Conservation (phyloP, 1,140 invertebrate genomes). For the Diorhabda sublineata region DNA sequence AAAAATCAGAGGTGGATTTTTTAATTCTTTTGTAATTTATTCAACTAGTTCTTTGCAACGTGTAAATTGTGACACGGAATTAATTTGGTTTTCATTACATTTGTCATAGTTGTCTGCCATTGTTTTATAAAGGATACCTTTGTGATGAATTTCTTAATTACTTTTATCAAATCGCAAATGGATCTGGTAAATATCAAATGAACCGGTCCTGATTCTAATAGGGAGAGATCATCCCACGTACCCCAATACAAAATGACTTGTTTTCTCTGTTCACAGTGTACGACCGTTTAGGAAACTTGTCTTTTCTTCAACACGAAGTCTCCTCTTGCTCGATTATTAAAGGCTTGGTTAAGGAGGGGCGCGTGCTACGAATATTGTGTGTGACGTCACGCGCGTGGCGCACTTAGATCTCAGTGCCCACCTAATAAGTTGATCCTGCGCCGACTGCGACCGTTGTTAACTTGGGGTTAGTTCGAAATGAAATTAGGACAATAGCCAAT, state of each 20-base stretch:
- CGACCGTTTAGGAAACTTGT: slow-evolving; percentile 22
- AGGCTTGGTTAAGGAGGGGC: slow-evolving; percentile 22
- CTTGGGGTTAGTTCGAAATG: neutral
- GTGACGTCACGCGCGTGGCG: slow-evolving; percentile 22
- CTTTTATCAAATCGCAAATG: too few species aligned
- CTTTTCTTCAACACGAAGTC: slow-evolving; percentile 7
- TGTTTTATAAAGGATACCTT: too few species aligned
- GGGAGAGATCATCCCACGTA: slow-evolving; percentile 13
- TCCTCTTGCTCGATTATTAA: slow-evolving; percentile 11
- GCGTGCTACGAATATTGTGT: slow-evolving; percentile 23
- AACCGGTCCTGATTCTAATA: slow-evolving; percentile 10
- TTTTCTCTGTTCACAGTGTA: neutral
- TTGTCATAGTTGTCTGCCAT: too few species aligned
- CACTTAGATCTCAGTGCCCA: slow-evolving; percentile 16
- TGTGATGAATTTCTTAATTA: too few species aligned
- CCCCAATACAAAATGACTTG: slow-evolving; percentile 11
- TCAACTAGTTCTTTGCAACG: too few species aligned
- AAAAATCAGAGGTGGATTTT: too few species aligned
- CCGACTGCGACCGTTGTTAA: neutral
- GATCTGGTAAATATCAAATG: neutral
- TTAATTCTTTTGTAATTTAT: too few species aligned
- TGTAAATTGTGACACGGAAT: too few species aligned
- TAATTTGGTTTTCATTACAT: too few species aligned
- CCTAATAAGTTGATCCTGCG: slow-evolving; percentile 20
- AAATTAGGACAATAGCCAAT: neutral